Evolutionary conservation across 1,140 invertebrate genomes (phyloP), one percentile per base, ranked within the genome.

Genomic region (Hypsibius dujardini): DNA sequence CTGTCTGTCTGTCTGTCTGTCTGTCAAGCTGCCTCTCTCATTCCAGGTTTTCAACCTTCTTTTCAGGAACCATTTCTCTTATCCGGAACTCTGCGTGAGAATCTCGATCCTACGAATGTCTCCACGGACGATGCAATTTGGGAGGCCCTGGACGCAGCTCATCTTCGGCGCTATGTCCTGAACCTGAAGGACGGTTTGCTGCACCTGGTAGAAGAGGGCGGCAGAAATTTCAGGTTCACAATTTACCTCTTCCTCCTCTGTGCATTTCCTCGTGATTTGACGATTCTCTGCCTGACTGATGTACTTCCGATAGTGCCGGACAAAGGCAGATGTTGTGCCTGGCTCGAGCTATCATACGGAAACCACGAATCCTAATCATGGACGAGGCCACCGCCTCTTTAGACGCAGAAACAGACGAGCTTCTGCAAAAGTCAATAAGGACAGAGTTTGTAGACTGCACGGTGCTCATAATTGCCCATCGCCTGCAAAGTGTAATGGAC

Each of bases 401-500:
- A 1, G 86, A 87, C 76, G 74, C 81, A 1, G 79, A 81, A 42
- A 86, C 88, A 0, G 89, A 92, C 75, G 79, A 82, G 42, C 80
- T 84, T 1, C 80, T 92, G 15, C 83, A 90, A 70, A 78, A 82
- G 69, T 85, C 86, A 3, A 84, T 88, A 2, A 80, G 84, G 12
- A 77, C 80, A 59, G 82, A 84, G 7, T 88, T 88, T 74, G 80
- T 82, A 46, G 79, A 85, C 69, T 84, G 76, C 67, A 91, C 89
- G n/a, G 84, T 90, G 56, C 82, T 91, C 50, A 87, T 87, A n/a
- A 88, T 90, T 72, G 88, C 89, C 2, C 90, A 91, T 81, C 82
- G 89, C 15, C 78, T 90, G 1, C 85, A 89, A 73, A 90, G 88
- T 0, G 85, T 90, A 46, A 87, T 90, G 83, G 87, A 90, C 75